Evolutionary conservation across 2,113 vertebrate genomes (phyloP).

Genomic region (Budorcas taxicolor): DNA sequence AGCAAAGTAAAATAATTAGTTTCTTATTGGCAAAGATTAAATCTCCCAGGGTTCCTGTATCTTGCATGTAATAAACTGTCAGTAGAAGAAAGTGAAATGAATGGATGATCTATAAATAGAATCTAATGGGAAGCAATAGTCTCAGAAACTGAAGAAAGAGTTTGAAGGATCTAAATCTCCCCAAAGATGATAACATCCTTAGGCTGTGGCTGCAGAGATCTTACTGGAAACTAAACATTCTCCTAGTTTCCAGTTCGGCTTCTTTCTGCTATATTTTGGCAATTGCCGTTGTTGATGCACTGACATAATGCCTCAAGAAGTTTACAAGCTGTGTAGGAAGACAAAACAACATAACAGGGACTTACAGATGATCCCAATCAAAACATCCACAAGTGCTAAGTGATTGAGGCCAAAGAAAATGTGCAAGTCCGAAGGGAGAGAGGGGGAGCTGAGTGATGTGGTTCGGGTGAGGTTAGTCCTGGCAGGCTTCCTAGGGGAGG

Average conservation of each 20-base stretch:
- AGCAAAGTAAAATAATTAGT: not conserved
- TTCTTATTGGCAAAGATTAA: not conserved
- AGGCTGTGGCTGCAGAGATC: not conserved
- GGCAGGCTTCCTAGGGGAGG: conserved; percentile 44
- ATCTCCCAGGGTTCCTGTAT: not conserved
- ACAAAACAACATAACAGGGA: conserved; percentile 12
- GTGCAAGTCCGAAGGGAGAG: not conserved
- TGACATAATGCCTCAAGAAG: not conserved
- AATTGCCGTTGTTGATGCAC: not conserved
- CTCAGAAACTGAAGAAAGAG: not conserved
- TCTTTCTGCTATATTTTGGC: not conserved
- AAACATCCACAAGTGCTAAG: conserved; percentile 42
- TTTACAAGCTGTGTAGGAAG: not conserved
- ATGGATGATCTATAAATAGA: not conserved
- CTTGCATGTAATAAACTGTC: not conserved
- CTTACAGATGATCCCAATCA: conserved; percentile 44
- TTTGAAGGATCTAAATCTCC: not conserved
- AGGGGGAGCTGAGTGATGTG: not conserved
- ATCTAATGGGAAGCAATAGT: not conserved
- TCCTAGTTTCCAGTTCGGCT: not conserved
- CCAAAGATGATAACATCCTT: not conserved
- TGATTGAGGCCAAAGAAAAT: conserved; percentile 37
- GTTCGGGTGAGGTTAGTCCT: conserved; percentile 38
- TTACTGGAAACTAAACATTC: not conserved
- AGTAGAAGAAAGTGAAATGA: not conserved